These are phyloP conservation scores for Antigone vipio DNA, from an alignment of 2,113 vertebrate species.

Conservation along the genomic window DNA sequence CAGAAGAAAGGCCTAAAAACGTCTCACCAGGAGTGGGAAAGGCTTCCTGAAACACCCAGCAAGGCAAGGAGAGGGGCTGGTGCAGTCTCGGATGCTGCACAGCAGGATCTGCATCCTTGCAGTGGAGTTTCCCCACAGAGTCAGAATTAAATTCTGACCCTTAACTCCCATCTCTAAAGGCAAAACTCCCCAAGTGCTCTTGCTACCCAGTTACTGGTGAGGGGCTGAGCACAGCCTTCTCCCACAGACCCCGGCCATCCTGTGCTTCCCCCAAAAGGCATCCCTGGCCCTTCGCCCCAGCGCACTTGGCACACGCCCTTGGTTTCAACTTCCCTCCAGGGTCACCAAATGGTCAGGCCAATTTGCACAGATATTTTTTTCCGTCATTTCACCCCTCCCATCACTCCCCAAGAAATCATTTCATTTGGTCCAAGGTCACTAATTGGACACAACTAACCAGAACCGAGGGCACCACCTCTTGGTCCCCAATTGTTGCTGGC, in stretches of 20 bases:
- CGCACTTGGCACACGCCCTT: background rate
- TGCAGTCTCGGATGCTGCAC: background rate
- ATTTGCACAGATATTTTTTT: background rate
- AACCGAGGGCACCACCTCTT: background rate
- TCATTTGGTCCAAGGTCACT: background rate
- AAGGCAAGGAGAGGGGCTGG: background rate
- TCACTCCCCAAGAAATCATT: background rate
- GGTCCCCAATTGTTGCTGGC: background rate
- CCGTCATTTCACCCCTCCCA: background rate
- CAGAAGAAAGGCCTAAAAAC: background rate
- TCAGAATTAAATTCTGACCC: background rate
- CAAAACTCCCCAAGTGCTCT: background rate
- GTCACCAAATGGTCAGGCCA: background rate
- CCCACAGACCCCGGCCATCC: accelerated
- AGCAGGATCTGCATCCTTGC: background rate
- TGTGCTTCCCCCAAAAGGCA: background rate
- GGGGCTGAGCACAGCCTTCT: background rate
- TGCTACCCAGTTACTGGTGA: accelerated
- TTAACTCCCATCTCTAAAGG: background rate
- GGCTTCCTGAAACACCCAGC: background rate
- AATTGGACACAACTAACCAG: background rate
- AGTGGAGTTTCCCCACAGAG: background rate
- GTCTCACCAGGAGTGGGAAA: background rate
- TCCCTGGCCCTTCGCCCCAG: background rate
- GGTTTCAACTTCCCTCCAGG: background rate